Conservation (phyloP, 30 jellyfish, hydroid and myxozoan species). For the Aurelia coerulea region DNA sequence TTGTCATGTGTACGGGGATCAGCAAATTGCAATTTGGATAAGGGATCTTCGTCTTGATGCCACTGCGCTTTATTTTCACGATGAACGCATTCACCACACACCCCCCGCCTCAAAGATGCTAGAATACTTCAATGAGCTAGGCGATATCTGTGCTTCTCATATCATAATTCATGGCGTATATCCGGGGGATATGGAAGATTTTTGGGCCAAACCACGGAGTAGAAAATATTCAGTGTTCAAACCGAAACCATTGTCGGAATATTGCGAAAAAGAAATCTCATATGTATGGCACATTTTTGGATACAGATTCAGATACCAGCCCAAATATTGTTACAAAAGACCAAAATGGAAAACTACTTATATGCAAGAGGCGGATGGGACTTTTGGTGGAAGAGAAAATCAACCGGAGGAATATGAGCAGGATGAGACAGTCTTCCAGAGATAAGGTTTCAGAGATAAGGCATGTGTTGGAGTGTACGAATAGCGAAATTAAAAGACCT, state of each 20-base stretch:
- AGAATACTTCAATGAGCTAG: constrained; percentile 54
- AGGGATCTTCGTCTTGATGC: constrained; percentile 72
- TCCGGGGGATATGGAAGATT: constrained; percentile 64
- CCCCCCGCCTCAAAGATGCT: constrained; percentile 75
- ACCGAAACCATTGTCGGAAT: constrained; percentile 2
- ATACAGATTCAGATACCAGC: constrained; percentile 27
- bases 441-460: too few relatives aligned
- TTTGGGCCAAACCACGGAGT: constrained; percentile 56
- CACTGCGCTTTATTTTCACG: constrained; percentile 50
- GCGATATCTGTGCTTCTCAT: constrained; percentile 60
- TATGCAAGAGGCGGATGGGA: constrained; percentile 33
- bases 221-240: constrained; percentile 9
- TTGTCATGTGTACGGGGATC: constrained; percentile 82
- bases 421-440: too few relatives aligned
- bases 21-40: constrained; percentile 74
- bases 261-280: constrained; percentile 30
- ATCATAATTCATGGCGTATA: constrained; percentile 79
- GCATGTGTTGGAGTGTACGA: too few relatives aligned
- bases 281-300: constrained; percentile 64
- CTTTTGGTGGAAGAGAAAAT: constrained; percentile 59
- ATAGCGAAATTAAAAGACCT: too few relatives aligned
- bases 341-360: constrained; percentile 39
- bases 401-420: not conserved
- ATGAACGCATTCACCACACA: constrained; percentile 72
- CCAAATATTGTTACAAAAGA: constrained; percentile 52